These are phyloP conservation scores for Cactoblastis cactorum DNA, from an alignment of 2,888 invertebrate species.

Conservation along the genomic window DNA sequence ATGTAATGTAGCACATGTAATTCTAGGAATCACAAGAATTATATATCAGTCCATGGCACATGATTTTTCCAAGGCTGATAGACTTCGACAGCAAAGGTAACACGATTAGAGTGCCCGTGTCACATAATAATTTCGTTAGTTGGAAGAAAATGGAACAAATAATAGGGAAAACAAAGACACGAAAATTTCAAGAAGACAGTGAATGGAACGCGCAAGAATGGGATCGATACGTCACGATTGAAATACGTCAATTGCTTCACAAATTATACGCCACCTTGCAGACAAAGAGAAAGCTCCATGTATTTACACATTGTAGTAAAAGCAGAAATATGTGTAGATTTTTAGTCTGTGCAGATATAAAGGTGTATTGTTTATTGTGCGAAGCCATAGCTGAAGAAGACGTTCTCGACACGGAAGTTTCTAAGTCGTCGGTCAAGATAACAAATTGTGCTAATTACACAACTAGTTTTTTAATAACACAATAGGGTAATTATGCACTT, in stretches of 20 bases:
- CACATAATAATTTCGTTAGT: constrained; percentile 24
- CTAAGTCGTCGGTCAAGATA: background rate
- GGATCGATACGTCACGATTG: constrained; percentile 3
- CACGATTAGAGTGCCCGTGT: constrained; percentile 24
- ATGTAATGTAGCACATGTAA: background rate
- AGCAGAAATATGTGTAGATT: constrained; percentile 41
- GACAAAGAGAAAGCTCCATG: constrained; percentile 31
- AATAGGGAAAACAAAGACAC: constrained; percentile 10
- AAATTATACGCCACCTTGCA: constrained; percentile 14
- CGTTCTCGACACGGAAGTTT: too few species aligned
- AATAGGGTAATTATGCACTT: background rate
- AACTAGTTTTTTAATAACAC: background rate
- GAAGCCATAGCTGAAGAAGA: constrained; percentile 23
- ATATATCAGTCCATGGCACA: constrained; percentile 51
- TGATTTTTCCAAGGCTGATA: constrained; percentile 39
- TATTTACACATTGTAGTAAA: constrained; percentile 45
- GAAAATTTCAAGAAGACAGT: constrained; percentile 14
- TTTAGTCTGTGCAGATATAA: constrained; percentile 45
- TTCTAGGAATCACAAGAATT: constrained; percentile 32
- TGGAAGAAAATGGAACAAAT: constrained; percentile 21
- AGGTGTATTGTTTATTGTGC: constrained; percentile 46
- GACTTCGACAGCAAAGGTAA: constrained; percentile 40
- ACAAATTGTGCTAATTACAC: background rate
- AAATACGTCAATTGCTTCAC: constrained; percentile 22
- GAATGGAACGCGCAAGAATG: background rate